Conservation (phyloP, 2,888 invertebrate species). For the Phrixothrix hirtus region DNA sequence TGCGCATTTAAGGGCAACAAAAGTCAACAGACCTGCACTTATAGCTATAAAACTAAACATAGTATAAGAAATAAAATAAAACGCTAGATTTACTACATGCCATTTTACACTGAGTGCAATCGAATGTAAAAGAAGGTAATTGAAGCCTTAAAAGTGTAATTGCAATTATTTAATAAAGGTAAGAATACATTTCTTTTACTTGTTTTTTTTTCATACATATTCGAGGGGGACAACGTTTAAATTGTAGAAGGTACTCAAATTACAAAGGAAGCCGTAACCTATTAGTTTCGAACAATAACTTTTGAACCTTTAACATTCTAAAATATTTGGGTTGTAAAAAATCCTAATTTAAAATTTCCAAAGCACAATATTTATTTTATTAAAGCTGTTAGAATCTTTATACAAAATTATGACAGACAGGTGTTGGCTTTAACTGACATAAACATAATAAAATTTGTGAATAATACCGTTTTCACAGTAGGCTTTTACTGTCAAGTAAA, state of each 20-base stretch:
- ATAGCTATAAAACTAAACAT: constrained; percentile 38
- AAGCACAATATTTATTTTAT: no score
- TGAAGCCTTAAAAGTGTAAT: constrained; percentile 6
- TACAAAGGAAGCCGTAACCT: constrained; percentile 13
- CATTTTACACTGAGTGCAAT: constrained; percentile 25
- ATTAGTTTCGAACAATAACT: constrained; percentile 23
- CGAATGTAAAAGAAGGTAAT: constrained; percentile 23
- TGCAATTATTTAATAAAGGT: no score
- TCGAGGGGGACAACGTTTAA: constrained; percentile 4
- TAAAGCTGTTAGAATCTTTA: no score
- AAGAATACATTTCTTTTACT: not conserved
- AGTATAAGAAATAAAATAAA: constrained; percentile 34
- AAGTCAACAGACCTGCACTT: constrained; percentile 40
- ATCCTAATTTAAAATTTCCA: no score
- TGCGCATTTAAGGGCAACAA: constrained; percentile 36
- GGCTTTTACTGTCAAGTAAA: no score
- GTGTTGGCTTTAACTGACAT: not conserved
- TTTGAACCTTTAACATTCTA: no score
- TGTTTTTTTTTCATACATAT: not conserved
- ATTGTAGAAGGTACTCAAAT: constrained; percentile 3
- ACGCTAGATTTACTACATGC: constrained; percentile 27
- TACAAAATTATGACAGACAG: constrained; percentile 1
- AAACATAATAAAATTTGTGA: constrained; percentile 12
- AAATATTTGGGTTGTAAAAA: no score
- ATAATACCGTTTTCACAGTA: no score